These are phyloP conservation scores for Xestia xanthographa DNA, from an alignment of 2,888 invertebrate genomes.

Conservation along the genomic window DNA sequence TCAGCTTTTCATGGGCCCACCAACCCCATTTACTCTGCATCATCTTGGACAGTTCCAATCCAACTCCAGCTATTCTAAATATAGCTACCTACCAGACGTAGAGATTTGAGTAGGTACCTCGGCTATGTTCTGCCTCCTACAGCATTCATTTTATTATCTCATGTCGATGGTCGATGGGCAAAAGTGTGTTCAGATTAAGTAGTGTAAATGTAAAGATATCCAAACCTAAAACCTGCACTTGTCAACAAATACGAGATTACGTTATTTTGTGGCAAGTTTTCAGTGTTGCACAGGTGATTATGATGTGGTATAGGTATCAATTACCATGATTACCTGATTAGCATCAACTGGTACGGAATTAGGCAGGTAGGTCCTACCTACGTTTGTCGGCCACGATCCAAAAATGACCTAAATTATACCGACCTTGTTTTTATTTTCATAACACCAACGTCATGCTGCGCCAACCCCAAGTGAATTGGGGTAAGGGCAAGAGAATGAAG, in stretches of 20 bases:
- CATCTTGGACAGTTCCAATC: background rate
- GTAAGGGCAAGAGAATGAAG: no score
- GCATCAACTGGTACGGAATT: background rate
- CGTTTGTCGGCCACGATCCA: background rate
- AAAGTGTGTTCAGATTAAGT: background rate
- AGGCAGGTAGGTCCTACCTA: background rate
- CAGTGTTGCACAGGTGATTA: no score
- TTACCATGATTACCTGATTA: no score
- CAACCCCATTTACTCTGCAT: background rate
- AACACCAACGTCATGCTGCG: background rate
- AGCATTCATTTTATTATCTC: background rate
- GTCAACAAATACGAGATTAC: background rate
- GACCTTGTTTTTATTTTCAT: background rate
- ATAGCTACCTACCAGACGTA: background rate
- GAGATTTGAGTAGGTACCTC: background rate
- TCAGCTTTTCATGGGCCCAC: background rate
- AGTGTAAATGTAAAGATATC: background rate
- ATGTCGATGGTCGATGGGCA: background rate
- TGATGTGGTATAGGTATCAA: no score
- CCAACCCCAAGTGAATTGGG: no score
- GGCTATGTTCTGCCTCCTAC: background rate
- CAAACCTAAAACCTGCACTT: background rate
- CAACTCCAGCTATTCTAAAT: background rate
- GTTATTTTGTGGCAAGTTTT: background rate
- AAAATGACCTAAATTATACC: background rate